Evolutionary conservation across 1,140 invertebrate genomes (phyloP).

Genomic region (Drosophila jambulina): DNA sequence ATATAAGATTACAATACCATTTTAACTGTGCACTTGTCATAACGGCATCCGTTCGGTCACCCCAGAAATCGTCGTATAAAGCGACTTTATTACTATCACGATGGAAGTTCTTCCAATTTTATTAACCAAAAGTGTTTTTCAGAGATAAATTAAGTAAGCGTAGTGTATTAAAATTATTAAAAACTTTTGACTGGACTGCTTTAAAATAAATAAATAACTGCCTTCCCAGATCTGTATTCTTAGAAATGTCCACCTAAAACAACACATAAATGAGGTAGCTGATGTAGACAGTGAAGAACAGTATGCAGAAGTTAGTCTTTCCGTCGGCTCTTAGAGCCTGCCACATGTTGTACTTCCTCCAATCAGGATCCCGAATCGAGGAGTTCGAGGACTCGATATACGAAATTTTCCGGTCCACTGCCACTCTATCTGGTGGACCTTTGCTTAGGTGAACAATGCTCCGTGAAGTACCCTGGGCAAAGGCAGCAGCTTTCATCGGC

Average conservation of each 20-base stretch:
- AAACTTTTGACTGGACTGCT: background rate
- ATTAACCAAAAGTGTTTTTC: background rate
- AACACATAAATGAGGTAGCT: conserved; percentile 35
- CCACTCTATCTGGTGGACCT: background rate
- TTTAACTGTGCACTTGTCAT: no score
- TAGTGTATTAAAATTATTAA: background rate
- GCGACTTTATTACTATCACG: background rate
- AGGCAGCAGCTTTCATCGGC: background rate
- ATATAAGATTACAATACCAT: no score
- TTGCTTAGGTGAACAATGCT: background rate
- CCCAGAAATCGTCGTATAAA: no score
- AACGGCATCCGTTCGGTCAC: no score
- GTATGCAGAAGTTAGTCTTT: conserved; percentile 10
- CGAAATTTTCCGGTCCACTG: no score
- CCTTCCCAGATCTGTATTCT: background rate
- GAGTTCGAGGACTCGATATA: background rate
- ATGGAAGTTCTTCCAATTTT: background rate
- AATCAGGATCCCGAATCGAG: background rate
- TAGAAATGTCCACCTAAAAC: conserved; percentile 12
- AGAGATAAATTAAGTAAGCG: background rate
- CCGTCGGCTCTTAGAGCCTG: conserved; percentile 14
- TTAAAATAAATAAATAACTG: background rate
- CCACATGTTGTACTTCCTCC: conserved; percentile 17
- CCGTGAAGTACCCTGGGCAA: background rate
- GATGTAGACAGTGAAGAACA: conserved; percentile 49